These are phyloP conservation scores for Aleiodes sp. DNA, from an alignment of 1,140 invertebrate genomes.

Conservation along the genomic window DNA sequence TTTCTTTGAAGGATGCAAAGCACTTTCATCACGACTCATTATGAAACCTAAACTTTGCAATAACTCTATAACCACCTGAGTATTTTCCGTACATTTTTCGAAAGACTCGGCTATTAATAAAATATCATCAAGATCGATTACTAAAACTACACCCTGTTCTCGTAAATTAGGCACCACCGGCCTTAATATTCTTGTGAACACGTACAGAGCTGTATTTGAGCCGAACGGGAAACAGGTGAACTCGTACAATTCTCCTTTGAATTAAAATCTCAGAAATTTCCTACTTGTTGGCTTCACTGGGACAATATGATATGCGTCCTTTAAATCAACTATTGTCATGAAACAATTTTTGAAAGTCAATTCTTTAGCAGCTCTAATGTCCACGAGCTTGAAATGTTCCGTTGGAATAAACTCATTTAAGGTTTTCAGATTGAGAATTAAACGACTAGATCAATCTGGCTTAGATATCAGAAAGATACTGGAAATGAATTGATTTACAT, in stretches of 20 bases:
- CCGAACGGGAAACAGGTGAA: constrained; percentile 29
- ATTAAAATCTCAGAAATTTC: constrained; percentile 25
- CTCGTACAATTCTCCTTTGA: constrained; percentile 1
- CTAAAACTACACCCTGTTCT: neutral
- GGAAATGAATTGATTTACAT: constrained; percentile 4
- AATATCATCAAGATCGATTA: constrained; percentile 28
- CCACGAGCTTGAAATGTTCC: constrained; percentile 24
- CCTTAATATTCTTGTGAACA: constrained; percentile 44
- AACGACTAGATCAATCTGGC: neutral
- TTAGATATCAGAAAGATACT: constrained; percentile 11
- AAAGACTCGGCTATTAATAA: constrained; percentile 7
- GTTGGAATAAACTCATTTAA: constrained; percentile 7
- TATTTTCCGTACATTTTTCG: neutral
- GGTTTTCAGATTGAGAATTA: constrained; percentile 4
- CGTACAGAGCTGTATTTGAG: constrained; percentile 30
- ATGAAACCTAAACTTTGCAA: constrained; percentile 17
- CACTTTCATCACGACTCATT: constrained; percentile 10
- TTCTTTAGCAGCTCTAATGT: neutral
- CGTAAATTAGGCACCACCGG: constrained; percentile 33
- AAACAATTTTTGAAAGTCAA: neutral
- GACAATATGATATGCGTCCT: constrained; percentile 26
- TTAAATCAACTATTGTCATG: constrained; percentile 20
- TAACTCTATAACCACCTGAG: neutral
- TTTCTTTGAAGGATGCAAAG: neutral
- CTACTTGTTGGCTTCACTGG: neutral